Base-by-base conservation (phyloP, 1,140 invertebrate genomes). In the Temnothorax longispinosus region DNA sequence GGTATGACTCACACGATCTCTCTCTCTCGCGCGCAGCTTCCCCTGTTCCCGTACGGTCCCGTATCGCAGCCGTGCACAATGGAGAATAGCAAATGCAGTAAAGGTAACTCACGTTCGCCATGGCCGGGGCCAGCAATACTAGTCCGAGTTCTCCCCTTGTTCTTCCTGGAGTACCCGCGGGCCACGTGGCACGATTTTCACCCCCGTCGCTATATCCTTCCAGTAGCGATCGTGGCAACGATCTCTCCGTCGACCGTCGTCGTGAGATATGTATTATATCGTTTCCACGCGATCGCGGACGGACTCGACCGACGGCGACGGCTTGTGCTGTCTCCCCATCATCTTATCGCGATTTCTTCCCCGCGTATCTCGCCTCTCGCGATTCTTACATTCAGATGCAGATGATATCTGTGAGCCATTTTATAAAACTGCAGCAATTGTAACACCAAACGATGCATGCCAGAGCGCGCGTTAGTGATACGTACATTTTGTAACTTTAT, bases 1-100 rank as follows among this genome's bases (percentile, higher is more conserved):
- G 88, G 90, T 90, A 94, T 94, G 94, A 94, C 93, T 94, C 94
- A 94, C 90, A 81, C 93, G 88, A 93, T 93, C 91, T 91, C 90
- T 90, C 90, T 88, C 87, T 27, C 27, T 27, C 27, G 27, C 27
- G 27, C 27, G 87, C 93, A 94, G 92, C 90, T 85, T 93, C 94
- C 92, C 93, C 88, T 88, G 84, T 54, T 54, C 52, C 13, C 52
- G 52, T 85, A 91, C 82, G 89, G 87, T 92, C 93, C 89, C 92
- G 88, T 92, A 91, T 90, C 90, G 91, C 91, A 92, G 88, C 91
- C 89, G 32, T 90, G 87, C 90, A 94, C 92, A 94, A 93, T 94
- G 90, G 93, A 89, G 91, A 93, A 93, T 93, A 91, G 93, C 92
- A 94, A 94, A 93, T 87, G 92, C 91, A 90, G 92, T 92, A 94